Percentiles rank a stretch among this genome's conserved stretches.
Evolutionary conservation across 2,113 vertebrate genomes (phyloP).

Genomic region (Phycodurus eques): DNA sequence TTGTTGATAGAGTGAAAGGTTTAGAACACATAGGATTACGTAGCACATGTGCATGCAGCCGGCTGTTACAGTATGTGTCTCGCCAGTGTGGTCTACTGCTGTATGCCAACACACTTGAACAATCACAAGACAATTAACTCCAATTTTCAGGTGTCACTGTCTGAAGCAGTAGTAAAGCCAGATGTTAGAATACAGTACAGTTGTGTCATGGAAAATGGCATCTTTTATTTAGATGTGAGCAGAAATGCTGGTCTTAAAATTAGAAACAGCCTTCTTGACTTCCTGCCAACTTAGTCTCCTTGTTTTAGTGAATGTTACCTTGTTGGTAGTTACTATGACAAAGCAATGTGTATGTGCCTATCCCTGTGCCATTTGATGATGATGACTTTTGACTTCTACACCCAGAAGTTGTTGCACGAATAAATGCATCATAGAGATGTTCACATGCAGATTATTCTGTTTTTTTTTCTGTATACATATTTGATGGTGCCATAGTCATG

Average conservation of each 20-base stretch:
- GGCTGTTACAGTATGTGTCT: neutral
- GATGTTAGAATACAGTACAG: conserved; percentile 37
- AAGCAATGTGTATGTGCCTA: too few species aligned
- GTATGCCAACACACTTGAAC: conserved; percentile 47
- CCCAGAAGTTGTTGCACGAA: too few species aligned
- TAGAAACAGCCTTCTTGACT: conserved; percentile 72
- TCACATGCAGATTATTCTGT: too few species aligned
- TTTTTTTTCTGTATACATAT: too few species aligned
- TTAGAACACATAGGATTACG: conserved; percentile 9
- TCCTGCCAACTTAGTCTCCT: conserved; percentile 56
- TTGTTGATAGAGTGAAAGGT: neutral
- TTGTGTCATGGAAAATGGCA: conserved; percentile 3
- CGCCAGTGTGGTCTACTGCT: conserved; percentile 38
- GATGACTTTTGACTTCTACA: neutral
- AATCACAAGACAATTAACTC: conserved; percentile 55
- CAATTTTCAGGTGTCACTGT: conserved; percentile 36
- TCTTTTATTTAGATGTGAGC: neutral
- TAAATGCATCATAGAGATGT: too few species aligned
- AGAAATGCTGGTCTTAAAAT: neutral
- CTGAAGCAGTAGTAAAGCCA: conserved; percentile 31
- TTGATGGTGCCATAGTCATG: too few species aligned
- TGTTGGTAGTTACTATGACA: neutral
- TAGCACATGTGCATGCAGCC: neutral
- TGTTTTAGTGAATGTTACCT: neutral
- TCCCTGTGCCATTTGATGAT: neutral